Evolutionary conservation across 2,888 invertebrate species (phyloP).

Genomic region (Folsomia candida): DNA sequence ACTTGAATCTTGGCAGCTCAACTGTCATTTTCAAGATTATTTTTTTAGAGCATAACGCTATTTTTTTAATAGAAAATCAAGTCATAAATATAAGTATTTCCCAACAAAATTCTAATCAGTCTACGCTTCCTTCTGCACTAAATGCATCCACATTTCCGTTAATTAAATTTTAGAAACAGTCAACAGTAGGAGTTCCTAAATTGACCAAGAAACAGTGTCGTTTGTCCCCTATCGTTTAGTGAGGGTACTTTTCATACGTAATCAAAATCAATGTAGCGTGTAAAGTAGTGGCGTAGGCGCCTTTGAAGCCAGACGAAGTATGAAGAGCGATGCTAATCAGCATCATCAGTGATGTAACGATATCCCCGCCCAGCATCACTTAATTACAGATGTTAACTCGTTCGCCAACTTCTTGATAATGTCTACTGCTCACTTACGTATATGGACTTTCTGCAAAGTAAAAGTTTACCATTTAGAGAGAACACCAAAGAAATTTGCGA

Average conservation of each 20-base stretch:
- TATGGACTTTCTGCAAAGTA: not conserved
- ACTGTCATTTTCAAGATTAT: too few species aligned
- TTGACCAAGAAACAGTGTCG: not conserved
- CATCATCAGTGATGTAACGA: not conserved
- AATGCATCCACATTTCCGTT: too few species aligned
- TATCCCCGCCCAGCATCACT: not conserved
- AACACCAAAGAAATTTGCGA: not conserved
- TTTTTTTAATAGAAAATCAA: too few species aligned
- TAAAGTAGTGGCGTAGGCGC: not conserved
- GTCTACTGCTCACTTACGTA: not conserved
- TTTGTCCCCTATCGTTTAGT: too few species aligned
- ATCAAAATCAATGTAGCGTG: slow-evolving; percentile 1
- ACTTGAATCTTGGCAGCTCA: too few species aligned
- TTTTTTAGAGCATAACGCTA: too few species aligned
- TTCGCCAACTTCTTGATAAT: not conserved
- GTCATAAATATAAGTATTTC: too few species aligned
- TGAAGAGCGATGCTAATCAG: slow-evolving; percentile 3
- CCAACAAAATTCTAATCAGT: too few species aligned
- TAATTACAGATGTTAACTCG: slow-evolving; percentile 6
- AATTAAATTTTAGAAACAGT: not conserved
- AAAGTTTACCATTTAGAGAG: not conserved
- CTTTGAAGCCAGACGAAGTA: not conserved
- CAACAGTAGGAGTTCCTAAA: not conserved
- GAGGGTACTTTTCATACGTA: not conserved
- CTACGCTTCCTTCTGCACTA: too few species aligned